Percentiles rank a stretch among this genome's conserved stretches.
phyloP scores from a whole-genome alignment of 2,797 vertebrate species.

The Antrozous pallidus region DNA sequence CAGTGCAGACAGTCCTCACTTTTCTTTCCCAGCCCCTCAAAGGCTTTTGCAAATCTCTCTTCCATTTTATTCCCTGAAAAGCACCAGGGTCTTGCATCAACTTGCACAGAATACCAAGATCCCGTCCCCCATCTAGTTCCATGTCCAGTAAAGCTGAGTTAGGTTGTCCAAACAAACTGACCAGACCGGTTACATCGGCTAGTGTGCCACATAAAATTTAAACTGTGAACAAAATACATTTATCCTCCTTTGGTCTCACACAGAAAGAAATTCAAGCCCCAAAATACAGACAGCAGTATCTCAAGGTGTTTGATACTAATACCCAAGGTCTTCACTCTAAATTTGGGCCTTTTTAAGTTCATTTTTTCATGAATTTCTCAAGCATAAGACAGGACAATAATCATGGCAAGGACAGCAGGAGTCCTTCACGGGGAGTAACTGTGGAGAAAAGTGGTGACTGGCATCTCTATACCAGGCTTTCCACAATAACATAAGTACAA shows the following conservation, averaged over 20 bases:
- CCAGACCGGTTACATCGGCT: constrained; percentile 3
- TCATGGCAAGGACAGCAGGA: background rate
- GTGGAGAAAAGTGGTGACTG: background rate
- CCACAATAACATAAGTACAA: background rate
- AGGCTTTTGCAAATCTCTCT: background rate
- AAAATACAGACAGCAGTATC: background rate
- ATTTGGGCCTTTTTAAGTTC: background rate
- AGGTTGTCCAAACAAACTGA: constrained; percentile 18
- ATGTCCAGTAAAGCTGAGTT: background rate
- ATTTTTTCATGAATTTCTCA: background rate
- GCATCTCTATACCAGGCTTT: background rate
- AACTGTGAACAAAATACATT: constrained; percentile 57
- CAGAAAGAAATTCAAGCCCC: constrained; percentile 62
- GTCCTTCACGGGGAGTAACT: background rate
- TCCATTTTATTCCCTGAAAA: background rate
- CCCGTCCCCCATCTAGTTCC: background rate
- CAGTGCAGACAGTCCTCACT: background rate
- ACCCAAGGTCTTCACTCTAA: background rate
- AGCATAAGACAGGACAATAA: background rate
- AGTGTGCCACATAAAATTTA: background rate
- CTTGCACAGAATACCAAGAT: background rate
- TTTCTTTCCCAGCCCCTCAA: background rate
- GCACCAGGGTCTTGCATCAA: background rate
- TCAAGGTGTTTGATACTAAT: background rate
- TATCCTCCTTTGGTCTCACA: constrained; percentile 73